Evolutionary conservation across 2,113 vertebrate genomes (phyloP).

Genomic region (Scartelaos histophorus): DNA sequence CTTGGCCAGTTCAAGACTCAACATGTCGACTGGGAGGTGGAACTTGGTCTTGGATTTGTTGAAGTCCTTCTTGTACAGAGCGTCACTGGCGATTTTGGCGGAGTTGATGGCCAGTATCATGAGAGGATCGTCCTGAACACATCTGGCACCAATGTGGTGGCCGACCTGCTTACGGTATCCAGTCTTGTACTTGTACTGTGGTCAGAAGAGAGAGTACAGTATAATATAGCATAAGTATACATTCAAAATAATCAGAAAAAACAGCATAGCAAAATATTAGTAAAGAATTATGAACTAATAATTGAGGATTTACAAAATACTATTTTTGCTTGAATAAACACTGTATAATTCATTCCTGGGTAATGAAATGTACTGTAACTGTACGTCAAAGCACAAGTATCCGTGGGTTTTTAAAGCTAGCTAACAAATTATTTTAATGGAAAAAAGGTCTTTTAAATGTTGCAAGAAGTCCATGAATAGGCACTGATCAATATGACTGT

Average conservation of each 20-base stretch:
- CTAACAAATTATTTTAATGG: too few relatives aligned
- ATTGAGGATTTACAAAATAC: too few relatives aligned
- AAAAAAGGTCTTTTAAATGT: too few relatives aligned
- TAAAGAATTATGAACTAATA: too few relatives aligned
- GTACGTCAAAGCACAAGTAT: too few relatives aligned
- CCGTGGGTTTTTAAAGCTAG: too few relatives aligned
- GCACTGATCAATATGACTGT: not conserved
- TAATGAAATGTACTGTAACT: too few relatives aligned
- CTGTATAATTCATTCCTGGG: too few relatives aligned
- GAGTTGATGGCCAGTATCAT: conserved; percentile 83
- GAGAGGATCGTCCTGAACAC: conserved; percentile 82
- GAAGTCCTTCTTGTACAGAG: conserved; percentile 88
- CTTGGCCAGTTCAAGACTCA: conserved; percentile 84
- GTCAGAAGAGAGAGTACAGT: conserved; percentile 12
- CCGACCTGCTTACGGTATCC: conserved; percentile 86
- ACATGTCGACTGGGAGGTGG: conserved; percentile 83
- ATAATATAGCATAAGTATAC: not conserved
- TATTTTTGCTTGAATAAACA: too few relatives aligned
- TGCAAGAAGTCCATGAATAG: too few relatives aligned
- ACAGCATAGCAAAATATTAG: not conserved
- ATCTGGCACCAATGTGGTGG: conserved; percentile 83
- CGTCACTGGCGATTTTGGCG: conserved; percentile 85
- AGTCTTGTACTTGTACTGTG: conserved; percentile 82
- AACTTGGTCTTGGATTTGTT: conserved; percentile 86
- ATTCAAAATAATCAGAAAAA: not conserved